Percentiles rank a stretch among this genome's conserved stretches.
Evolutionary conservation across 1,140 invertebrate species (phyloP).

Genomic region (Drosophila azteca): DNA sequence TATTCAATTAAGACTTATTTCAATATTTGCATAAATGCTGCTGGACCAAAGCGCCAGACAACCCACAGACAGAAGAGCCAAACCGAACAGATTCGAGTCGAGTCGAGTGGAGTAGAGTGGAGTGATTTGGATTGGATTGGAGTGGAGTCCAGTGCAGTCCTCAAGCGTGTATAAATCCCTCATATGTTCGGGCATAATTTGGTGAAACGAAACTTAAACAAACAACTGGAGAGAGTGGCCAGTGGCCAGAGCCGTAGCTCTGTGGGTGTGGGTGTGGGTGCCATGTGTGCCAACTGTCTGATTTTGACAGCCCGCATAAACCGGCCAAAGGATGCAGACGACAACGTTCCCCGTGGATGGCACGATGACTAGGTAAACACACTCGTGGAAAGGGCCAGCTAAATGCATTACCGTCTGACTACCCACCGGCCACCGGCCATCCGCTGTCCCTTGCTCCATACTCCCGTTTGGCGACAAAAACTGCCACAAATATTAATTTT

Average conservation of each 20-base stretch:
- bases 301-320: slow-evolving; percentile 81
- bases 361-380: slow-evolving; percentile 65
- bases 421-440: background rate
- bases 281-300: slow-evolving; percentile 73
- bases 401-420: slow-evolving; percentile 48
- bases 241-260: slow-evolving; percentile 32
- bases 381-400: slow-evolving; percentile 39
- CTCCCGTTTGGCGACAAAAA: slow-evolving; percentile 55
- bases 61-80: slow-evolving; percentile 43
- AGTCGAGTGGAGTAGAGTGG: slow-evolving; percentile 31
- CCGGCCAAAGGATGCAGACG: slow-evolving; percentile 58
- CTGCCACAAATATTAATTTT: slow-evolving; percentile 81
- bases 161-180: slow-evolving; percentile 59
- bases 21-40: slow-evolving; percentile 74
- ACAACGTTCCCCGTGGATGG: slow-evolving; percentile 18
- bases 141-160: slow-evolving; percentile 33
- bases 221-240: slow-evolving; percentile 47
- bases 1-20: slow-evolving; percentile 82
- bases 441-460: background rate
- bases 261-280: slow-evolving; percentile 26
- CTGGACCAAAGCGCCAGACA: slow-evolving; percentile 31
- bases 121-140: slow-evolving; percentile 28
- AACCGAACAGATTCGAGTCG: slow-evolving; percentile 29
- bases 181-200: slow-evolving; percentile 77
- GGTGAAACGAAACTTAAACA: slow-evolving; percentile 78